These are phyloP conservation scores for Gymnogyps californianus DNA, from an alignment of 2,113 vertebrate genomes.

Conservation along the genomic window DNA sequence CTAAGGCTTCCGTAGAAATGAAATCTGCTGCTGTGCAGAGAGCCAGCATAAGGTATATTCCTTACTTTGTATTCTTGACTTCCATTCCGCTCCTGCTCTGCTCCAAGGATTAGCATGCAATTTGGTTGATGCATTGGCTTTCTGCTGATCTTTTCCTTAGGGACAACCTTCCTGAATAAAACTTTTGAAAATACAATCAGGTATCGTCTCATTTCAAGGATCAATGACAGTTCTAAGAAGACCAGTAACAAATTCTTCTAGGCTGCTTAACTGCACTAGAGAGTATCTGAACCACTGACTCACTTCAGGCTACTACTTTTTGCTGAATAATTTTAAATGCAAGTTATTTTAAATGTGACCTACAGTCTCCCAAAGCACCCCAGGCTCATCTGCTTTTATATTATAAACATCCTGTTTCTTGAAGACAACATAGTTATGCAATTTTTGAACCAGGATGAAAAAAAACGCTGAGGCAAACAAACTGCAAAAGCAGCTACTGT, in stretches of 20 bases:
- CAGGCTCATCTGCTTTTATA: neutral
- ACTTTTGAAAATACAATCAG: neutral
- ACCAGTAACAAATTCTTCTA: neutral
- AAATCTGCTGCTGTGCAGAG: neutral
- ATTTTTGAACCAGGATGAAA: neutral
- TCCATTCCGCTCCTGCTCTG: neutral
- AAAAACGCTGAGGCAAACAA: neutral
- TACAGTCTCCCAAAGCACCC: neutral
- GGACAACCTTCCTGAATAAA: neutral
- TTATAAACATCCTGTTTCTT: conserved; percentile 1
- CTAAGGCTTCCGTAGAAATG: neutral
- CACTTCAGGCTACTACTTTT: neutral
- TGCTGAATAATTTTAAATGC: conserved; percentile 29
- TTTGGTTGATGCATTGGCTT: neutral
- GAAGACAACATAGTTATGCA: neutral
- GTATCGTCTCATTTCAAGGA: neutral
- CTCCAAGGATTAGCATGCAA: neutral
- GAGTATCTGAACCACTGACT: neutral
- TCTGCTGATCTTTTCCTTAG: neutral
- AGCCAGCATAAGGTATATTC: neutral
- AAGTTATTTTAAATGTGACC: conserved; percentile 9
- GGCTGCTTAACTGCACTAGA: neutral
- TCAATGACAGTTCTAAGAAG: neutral
- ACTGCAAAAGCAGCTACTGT: neutral
- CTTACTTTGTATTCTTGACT: neutral